Evolutionary conservation across 2,797 vertebrate genomes (phyloP).

Genomic region (Sebastes cheni): DNA sequence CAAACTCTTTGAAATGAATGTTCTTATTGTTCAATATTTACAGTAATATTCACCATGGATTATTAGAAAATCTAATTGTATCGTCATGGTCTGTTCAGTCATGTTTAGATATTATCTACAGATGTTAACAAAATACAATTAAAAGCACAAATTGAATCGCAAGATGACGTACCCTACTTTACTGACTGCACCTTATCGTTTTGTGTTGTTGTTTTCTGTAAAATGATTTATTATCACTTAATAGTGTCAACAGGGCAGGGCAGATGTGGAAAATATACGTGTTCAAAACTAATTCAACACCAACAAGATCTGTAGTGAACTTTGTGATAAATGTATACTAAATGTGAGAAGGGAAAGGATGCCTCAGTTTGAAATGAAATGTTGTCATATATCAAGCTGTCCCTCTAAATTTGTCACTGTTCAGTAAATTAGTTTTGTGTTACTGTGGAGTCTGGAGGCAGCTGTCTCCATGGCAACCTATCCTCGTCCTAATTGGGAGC

Average conservation of each 20-base stretch:
- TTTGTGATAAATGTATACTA: conserved; percentile 12
- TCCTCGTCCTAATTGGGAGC: conserved; percentile 50
- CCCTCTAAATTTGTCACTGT: conserved; percentile 9
- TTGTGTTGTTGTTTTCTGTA: conserved; percentile 4
- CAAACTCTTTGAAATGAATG: conserved; percentile 3
- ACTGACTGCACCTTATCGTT: neutral
- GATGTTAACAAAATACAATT: conserved; percentile 24
- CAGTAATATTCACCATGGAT: conserved; percentile 6
- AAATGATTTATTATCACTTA: neutral
- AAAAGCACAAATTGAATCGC: conserved; percentile 54
- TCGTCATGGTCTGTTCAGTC: conserved; percentile 30
- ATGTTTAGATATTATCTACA: conserved; percentile 27
- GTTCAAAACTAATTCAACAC: neutral
- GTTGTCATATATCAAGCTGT: conserved; percentile 20
- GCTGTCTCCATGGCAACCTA: conserved; percentile 69
- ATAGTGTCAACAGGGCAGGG: neutral
- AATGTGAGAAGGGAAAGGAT: conserved; percentile 4
- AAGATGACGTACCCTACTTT: conserved; percentile 9
- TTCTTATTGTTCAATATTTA: conserved; percentile 3
- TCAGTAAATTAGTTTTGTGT: conserved; percentile 35
- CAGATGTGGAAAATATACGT: neutral
- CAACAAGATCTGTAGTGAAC: neutral
- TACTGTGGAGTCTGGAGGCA: conserved; percentile 35
- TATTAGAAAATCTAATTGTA: conserved; percentile 14
- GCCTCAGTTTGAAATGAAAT: conserved; percentile 16